Percentiles rank a stretch among this genome's conserved stretches.
Evolutionary conservation across 2,888 invertebrate species (phyloP).

Genomic region (Lamproptera curius): DNA sequence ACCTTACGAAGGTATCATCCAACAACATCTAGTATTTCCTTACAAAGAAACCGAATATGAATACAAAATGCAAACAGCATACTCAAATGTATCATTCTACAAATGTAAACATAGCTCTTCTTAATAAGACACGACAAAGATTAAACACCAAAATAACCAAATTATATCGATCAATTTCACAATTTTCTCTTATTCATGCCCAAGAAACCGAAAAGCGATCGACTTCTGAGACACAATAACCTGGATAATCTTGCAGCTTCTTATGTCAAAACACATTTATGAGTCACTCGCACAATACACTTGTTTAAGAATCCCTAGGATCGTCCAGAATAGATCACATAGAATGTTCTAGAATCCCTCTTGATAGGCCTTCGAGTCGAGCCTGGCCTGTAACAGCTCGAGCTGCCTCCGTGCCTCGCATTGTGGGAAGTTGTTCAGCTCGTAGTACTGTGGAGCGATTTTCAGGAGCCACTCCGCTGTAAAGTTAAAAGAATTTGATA

Average conservation of each 20-base stretch:
- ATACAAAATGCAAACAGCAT: no score
- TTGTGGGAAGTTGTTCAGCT: slow-evolving; percentile 97
- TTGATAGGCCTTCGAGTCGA: slow-evolving; percentile 92
- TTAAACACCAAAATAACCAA: no score
- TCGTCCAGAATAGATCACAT: not conserved
- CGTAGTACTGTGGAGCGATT: slow-evolving; percentile 99
- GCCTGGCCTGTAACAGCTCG: slow-evolving; percentile 89
- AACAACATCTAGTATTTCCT: no score
- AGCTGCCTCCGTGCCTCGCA: slow-evolving; percentile 97
- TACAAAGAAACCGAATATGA: no score
- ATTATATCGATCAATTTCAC: no score
- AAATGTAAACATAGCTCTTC: no score
- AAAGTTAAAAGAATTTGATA: no score
- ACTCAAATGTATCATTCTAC: no score
- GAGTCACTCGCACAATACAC: slow-evolving; percentile 10
- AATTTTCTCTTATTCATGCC: not conserved
- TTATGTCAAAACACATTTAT: not conserved
- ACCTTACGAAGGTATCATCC: no score
- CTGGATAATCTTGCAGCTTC: not conserved
- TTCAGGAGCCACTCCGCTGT: slow-evolving; percentile 95
- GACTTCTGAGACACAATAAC: not conserved
- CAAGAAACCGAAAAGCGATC: not conserved
- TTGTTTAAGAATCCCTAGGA: not conserved
- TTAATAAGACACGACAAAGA: no score
- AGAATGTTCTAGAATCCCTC: slow-evolving; percentile 85